Base-by-base conservation (phyloP, 1,140 invertebrate species). In the Babylonia areolata region DNA sequence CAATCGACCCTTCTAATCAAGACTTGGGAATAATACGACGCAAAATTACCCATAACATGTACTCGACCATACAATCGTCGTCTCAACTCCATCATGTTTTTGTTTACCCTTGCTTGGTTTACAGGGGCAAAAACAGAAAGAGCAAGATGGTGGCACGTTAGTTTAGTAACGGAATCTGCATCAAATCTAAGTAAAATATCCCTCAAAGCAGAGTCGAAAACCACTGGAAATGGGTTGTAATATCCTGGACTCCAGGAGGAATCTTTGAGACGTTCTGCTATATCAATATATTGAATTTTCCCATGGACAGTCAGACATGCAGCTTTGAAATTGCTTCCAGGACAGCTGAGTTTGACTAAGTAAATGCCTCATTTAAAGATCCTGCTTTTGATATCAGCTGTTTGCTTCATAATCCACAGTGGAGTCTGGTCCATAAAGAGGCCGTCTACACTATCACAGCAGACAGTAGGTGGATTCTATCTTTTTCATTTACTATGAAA, bases 241-340 rank as follows among this genome's bases (percentile, higher is more conserved):
- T n/a, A n/a, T n/a, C n/a, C n/a, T 85, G 78, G 75, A 39, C 33
- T 31, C 78, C 78, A 15, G 78, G 75, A 54, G 84, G 77, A 64
- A 15, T 37, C 20, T 80, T 79, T 58, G 54, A 79, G 31, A 98
- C 97, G 1, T 98, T 97, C 11, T 99, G 98, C 58, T 79, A 81
- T 58, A 85, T 91, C 82, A 97, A 98, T 92, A 98, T 99, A 58
- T 64, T 42, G 9, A 85, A 88, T 23, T 91, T 86, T 81, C 90
- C 98, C 0, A 99, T 99, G 92, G 98, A 99, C 95, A 86, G 98
- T 94, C 98, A 99, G 94, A 97, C 97, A 40, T 99, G 98, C 94
- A 97, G 97, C 94, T 98, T 99, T 97, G 98, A 98, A 94, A 98
- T 99, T 91, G 98, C 98, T 2, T 98, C 97, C 0, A 99, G 98